A percentile compares a stretch with the other conserved stretches of the same genome.
Conservation (phyloP, 2,113 vertebrate genomes). For the Xenopus tropicalis region UCB_Xtro_10.0 CM004449.2:77457001-77457500, state of each 20-base stretch:
- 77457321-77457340: constrained; percentile 35
- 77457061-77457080: constrained; percentile 17
- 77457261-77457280: constrained; percentile 36
- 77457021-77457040: too few relatives aligned
- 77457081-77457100: constrained; percentile 45
- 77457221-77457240: constrained; percentile 33
- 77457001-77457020: too few relatives aligned
- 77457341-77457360: constrained; percentile 36
- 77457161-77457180: constrained; percentile 53
- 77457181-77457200: constrained; percentile 18
- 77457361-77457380: constrained; percentile 28
- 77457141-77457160: constrained; percentile 45
- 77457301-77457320: constrained; percentile 38
- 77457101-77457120: constrained; percentile 37
- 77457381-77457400: constrained; percentile 39
- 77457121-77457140: constrained; percentile 43
- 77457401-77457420: constrained; percentile 40
- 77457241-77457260: constrained; percentile 46
- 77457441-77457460: constrained; percentile 40
- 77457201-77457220: constrained; percentile 37
- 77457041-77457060: too few relatives aligned
- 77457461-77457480: constrained; percentile 25
- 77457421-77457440: constrained; percentile 12
- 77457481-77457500: constrained; percentile 31
- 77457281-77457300: constrained; percentile 44